Conservation (phyloP, 30 jellyfish, hydroid and myxozoan genomes). For the Pelagia noctiluca region DNA sequence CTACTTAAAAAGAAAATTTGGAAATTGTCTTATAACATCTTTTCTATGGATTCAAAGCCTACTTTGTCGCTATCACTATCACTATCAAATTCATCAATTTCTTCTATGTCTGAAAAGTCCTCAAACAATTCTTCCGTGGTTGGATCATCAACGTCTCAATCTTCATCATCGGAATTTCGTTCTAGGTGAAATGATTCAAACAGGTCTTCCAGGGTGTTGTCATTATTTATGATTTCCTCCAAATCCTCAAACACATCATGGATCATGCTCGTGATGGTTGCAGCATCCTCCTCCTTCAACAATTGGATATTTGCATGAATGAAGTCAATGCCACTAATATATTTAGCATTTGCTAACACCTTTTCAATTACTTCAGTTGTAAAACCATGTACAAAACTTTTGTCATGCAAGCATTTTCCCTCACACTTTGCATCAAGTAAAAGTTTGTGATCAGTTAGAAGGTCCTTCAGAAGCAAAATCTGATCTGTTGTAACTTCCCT, state of each 20-base stretch:
- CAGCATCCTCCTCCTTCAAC: no score
- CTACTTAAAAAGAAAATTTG: no score
- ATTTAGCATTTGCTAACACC: no score
- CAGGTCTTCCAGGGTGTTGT: slow-evolving; percentile 2
- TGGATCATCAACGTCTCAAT: not conserved
- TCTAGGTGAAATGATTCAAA: slow-evolving; percentile 11
- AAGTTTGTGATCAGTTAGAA: not conserved
- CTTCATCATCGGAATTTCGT: slow-evolving; percentile 7
- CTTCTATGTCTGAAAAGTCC: not conserved
- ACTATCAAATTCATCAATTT: slow-evolving; percentile 4
- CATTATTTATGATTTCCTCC: not conserved
- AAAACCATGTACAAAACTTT: no score
- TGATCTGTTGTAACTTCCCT: slow-evolving; percentile 11
- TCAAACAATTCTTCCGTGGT: not conserved
- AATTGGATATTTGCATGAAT: no score
- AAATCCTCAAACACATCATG: no score
- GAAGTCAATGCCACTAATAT: no score
- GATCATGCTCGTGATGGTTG: no score
- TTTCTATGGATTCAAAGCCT: not conserved
- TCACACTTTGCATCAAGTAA: not conserved
- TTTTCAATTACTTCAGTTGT: no score
- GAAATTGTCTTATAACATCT: not conserved
- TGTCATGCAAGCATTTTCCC: no score
- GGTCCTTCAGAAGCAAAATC: slow-evolving; percentile 10
- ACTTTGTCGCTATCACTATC: not conserved